Conservation (phyloP, 2,797 vertebrate species). For the Sebastes flavidus region DNA sequence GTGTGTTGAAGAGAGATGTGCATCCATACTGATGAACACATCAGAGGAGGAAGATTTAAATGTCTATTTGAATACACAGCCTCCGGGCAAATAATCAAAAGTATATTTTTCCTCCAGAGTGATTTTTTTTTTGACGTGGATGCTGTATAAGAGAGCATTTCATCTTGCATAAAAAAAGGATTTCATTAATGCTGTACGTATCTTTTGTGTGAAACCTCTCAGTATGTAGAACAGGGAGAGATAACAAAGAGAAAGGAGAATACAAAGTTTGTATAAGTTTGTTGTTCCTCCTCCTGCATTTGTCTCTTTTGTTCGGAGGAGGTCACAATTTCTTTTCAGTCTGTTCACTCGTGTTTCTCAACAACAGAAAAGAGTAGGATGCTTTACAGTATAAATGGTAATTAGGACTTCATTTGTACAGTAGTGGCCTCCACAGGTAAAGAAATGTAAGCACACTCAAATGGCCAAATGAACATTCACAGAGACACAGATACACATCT, state of each 20-base stretch:
- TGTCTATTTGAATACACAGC: neutral
- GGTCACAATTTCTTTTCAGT: neutral
- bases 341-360: neutral
- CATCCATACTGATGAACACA: neutral
- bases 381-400: neutral
- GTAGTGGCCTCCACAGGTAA: neutral
- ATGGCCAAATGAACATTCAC: neutral
- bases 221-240: neutral
- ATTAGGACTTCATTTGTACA: neutral
- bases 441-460: neutral
- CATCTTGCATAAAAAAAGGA: neutral
- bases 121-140: neutral
- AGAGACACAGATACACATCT: neutral
- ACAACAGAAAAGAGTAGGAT: too few relatives aligned
- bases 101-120: neutral
- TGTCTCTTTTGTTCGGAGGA: neutral
- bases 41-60: constrained; percentile 1
- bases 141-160: neutral
- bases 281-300: neutral
- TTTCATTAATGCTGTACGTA: neutral
- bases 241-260: neutral
- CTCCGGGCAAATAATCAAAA: neutral
- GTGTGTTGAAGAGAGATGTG: neutral
- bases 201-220: constrained; percentile 2
- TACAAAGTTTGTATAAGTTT: neutral